Evolutionary conservation across 2,113 vertebrate species (phyloP).

Genomic region (rat (Rattus norvegicus)): GRCr8 NC_086026.1:51601001-51601500

Average conservation of each 20-base stretch:
- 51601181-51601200: neutral
- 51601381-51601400: neutral
- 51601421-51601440: constrained; percentile 64
- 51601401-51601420: constrained; percentile 69
- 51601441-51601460: constrained; percentile 42
- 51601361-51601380: constrained; percentile 53
- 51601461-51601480: constrained; percentile 65
- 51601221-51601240: constrained; percentile 28
- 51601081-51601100: neutral
- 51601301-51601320: neutral
- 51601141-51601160: constrained; percentile 37
- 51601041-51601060: neutral
- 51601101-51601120: constrained; percentile 5
- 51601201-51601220: constrained; percentile 23
- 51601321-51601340: neutral
- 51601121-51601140: constrained; percentile 1
- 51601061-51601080: neutral
- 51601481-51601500: constrained; percentile 77
- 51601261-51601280: neutral
- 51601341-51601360: constrained; percentile 52
- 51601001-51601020: neutral
- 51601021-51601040: neutral
- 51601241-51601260: constrained; percentile 27
- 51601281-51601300: neutral
- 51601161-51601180: neutral